Conservation (phyloP, 2,797 vertebrate species). For the Ara ararauna region DNA sequence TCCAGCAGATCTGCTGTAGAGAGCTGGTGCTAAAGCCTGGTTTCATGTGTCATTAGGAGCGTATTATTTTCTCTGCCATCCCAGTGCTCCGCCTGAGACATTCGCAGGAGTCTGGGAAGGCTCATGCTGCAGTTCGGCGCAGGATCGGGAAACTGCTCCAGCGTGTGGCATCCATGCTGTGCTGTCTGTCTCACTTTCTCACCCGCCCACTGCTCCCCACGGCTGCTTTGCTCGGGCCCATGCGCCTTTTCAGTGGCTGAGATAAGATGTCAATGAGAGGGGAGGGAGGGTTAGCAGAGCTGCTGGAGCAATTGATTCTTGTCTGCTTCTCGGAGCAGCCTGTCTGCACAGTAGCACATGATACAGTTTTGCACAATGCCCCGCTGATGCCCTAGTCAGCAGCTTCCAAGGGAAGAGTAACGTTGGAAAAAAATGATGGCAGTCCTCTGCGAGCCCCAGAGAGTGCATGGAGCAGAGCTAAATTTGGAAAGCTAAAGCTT, state of each 20-base stretch:
- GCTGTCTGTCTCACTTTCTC: not conserved
- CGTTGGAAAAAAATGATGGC: not conserved
- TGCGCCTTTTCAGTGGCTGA: constrained; percentile 22
- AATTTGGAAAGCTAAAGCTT: constrained; percentile 36
- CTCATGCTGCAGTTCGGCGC: not conserved
- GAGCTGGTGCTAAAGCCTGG: not conserved
- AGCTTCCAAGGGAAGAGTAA: constrained; percentile 22
- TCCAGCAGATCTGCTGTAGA: not conserved
- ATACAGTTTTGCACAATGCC: constrained; percentile 29
- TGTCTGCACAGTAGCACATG: constrained; percentile 44
- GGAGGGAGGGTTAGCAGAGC: constrained; percentile 38
- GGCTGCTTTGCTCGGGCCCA: not conserved
- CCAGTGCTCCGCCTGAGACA: not conserved
- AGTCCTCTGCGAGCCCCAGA: not conserved
- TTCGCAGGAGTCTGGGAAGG: not conserved
- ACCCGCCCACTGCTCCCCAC: not conserved
- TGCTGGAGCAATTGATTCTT: constrained; percentile 44
- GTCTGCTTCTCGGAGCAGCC: not conserved
- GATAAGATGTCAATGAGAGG: constrained; percentile 43
- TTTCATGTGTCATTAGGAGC: not conserved
- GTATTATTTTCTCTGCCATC: not conserved
- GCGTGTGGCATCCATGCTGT: not conserved
- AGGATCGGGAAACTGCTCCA: not conserved
- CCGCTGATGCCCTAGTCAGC: constrained; percentile 41
- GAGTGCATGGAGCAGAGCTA: not conserved